Base-by-base conservation (phyloP, 1,140 invertebrate genomes). In the Drosophila teissieri region DNA sequence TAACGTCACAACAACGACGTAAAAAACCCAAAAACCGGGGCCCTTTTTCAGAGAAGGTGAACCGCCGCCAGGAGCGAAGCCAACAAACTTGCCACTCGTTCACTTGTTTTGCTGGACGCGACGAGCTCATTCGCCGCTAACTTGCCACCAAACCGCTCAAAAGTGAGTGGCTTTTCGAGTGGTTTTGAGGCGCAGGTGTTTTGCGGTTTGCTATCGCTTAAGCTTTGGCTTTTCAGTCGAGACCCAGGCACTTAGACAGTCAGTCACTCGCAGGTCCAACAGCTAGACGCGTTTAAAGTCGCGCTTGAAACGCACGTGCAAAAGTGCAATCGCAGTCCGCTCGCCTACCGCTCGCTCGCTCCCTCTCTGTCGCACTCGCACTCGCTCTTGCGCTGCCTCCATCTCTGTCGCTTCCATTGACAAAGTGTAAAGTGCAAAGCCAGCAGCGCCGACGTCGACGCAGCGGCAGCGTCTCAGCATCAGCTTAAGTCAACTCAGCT, bases 401-500 rank as follows among this genome's bases (percentile, higher is more conserved):
- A 8, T 67, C 31, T 40, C 40, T 37, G 70, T 64, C 45, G 58
- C 49, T 12, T 46, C 63, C 55, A 45, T 69, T 74, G 82, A 57
- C 83, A 88, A 90, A 89, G 85, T 89, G 85, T 89, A 89, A 86
- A 86, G 82, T 86, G 79, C 85, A 86, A 89, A 89, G 67, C 49
- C 46, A 70, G 67, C 63, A 68, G 56, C 63, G 56, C 2, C 60
- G 42, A 62, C 60, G 73, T 49, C 52, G 48, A 49, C 56, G 74
- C 14, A 52, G 51, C 27, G 68, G n/a, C 58, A 51, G 45, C 80
- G 52, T 11, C 64, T 36, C 64, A 46, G 42, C 76, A 53, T 57
- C 49, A 63, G 17, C 34, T 57, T 42, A 74, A 69, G 56, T 85
- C 67, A 61, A 63, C 17, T 44, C 12, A 45, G 17, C 10, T 45